Evolutionary conservation across 53 echinoderm and acorn worm species (phyloP), one percentile per base, ranked within the genome.

Genomic region (Apostichopus leukothele): DNA sequence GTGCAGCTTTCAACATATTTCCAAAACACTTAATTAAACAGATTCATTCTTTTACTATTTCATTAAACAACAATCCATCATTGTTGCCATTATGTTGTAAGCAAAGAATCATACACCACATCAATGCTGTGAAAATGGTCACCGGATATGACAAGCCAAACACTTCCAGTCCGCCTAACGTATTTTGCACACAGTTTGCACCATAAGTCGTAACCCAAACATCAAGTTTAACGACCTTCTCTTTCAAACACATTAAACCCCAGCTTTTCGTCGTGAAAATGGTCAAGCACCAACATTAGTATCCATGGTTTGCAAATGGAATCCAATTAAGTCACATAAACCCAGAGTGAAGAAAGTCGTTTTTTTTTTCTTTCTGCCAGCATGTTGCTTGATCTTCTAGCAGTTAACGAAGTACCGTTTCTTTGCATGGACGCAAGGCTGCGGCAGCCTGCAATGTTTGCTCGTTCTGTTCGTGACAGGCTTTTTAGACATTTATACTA

Each of bases 391-490:
- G 81, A 54, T 81, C 60, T 22, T 54, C 59, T 81, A 10, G 16
- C 20, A 81, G 54, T 81, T 81, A 81, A 81, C 53, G 16, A 63
- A 7, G 39, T 39, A 11, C 63, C 63, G 63, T 63, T 63, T 63
- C 63, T 63, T 11, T 63, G 9, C 16, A 16, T 63, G 63, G 16
- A 11, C 16, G 63, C 63, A 13, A 16, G 63, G 6, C 16, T 63
- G 63, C 63, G 63, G 16, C 16, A 4, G 63, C 63, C 16, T 7
- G 63, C 12, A 63, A 63, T 79, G 79, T 79, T 79, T 79, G 79
- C 79, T 18, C 53, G 16, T 79, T 79, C 79, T 79, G 51, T 79
- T 79, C 79, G 18, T 79, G 79, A 50, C 79, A 19, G 63, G 63
- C 63, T 63, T 13, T 39, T 39, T 39, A 39, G 57, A 57, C 57